phyloP scores from a whole-genome alignment of 2,797 vertebrate species.

The Synaphobranchus kaupii region DNA sequence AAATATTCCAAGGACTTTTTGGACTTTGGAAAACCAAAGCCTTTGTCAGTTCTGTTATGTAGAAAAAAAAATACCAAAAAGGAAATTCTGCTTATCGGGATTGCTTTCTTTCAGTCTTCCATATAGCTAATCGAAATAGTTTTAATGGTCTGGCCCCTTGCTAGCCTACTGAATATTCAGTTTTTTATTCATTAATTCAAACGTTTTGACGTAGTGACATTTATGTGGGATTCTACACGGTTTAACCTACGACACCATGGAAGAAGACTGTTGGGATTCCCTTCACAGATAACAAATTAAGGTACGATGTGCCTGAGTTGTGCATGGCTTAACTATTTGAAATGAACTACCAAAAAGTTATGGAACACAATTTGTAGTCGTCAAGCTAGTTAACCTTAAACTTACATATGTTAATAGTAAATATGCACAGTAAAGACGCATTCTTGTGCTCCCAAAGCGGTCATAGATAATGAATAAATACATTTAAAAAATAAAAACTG shows the following conservation, averaged over 20 bases:
- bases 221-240: not conserved
- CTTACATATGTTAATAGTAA: not conserved
- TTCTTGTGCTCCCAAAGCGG: not conserved
- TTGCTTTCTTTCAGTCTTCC: not conserved
- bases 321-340: not conserved
- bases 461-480: not conserved
- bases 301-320: not conserved
- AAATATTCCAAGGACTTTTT: not conserved
- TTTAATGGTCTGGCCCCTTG: not conserved
- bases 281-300: not conserved
- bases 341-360: not conserved
- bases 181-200: not conserved
- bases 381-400: not conserved
- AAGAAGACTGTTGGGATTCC: not conserved
- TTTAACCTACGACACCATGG: not conserved
- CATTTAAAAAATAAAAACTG: too few species aligned
- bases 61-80: too few species aligned
- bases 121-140: not conserved
- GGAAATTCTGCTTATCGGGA: not conserved
- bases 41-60: too few species aligned
- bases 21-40: not conserved
- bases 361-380: not conserved
- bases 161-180: not conserved
- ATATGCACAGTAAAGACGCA: not conserved
- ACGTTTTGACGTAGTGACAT: not conserved